A percentile compares a stretch with the other conserved stretches of the same genome.
Evolutionary conservation across 2,888 invertebrate species (phyloP).

Genomic region (Trissolcus brochymenae): DNA sequence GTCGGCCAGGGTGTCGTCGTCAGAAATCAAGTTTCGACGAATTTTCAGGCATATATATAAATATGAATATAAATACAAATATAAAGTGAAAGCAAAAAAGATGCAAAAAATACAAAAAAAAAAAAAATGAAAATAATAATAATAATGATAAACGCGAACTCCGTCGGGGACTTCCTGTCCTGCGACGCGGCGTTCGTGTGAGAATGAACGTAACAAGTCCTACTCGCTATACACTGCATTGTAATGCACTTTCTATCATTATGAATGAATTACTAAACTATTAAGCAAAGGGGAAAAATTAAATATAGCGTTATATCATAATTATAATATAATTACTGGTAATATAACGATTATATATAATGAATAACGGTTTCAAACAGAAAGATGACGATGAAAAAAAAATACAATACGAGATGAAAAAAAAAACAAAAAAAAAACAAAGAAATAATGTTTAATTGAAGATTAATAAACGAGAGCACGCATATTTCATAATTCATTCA

Average conservation of each 20-base stretch:
- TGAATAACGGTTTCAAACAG: conserved; percentile 65
- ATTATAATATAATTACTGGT: conserved; percentile 74
- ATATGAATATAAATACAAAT: conserved; percentile 39
- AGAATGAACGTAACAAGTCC: conserved; percentile 57
- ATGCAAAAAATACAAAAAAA: conserved; percentile 20
- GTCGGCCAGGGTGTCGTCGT: conserved; percentile 37
- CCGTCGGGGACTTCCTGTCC: conserved; percentile 59
- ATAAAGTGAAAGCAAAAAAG: conserved; percentile 37
- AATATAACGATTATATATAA: conserved; percentile 74
- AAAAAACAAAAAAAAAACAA: conserved; percentile 48
- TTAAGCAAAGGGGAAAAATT: conserved; percentile 61
- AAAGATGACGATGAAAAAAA: conserved; percentile 17
- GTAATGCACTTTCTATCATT: conserved; percentile 70
- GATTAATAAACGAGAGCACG: conserved; percentile 69
- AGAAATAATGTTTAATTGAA: conserved; percentile 69
- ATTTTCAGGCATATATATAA: conserved; percentile 44
- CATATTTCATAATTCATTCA: conserved; percentile 72
- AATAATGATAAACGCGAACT: conserved; percentile 41
- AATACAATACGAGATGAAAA: conserved; percentile 12
- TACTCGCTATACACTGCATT: conserved; percentile 66
- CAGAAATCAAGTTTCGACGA: conserved; percentile 41
- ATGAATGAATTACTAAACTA: conserved; percentile 66
- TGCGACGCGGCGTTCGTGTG: conserved; percentile 61
- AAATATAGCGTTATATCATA: conserved; percentile 74
- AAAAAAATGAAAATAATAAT: conserved; percentile 36